Conservation (phyloP, 2,888 invertebrate genomes). For the Choreutis nemorana region DNA sequence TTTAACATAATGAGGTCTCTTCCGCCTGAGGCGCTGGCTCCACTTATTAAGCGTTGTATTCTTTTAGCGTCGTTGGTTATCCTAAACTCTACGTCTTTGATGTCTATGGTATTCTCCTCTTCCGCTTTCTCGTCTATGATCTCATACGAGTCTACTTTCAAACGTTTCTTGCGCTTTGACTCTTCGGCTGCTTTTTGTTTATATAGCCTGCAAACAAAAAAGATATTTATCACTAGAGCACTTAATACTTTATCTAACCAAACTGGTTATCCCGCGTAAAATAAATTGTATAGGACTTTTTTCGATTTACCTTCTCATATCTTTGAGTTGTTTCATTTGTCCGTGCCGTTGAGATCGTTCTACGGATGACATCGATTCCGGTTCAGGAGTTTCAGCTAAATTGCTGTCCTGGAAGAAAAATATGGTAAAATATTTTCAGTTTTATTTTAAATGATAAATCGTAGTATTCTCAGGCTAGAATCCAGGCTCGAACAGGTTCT, state of each 20-base stretch:
- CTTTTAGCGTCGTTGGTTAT: constrained; percentile 78
- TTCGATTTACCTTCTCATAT: constrained; percentile 73
- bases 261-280: neutral
- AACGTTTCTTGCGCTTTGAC: constrained; percentile 74
- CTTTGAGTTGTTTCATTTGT: constrained; percentile 85
- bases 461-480: too few relatives aligned
- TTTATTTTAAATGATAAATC: too few relatives aligned
- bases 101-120: constrained; percentile 69
- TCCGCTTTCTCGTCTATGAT: constrained; percentile 69
- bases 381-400: constrained; percentile 56
- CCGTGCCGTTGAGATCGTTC: constrained; percentile 87
- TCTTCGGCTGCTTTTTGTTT: constrained; percentile 70
- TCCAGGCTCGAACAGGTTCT: too few relatives aligned
- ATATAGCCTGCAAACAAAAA: constrained; percentile 58
- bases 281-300: neutral
- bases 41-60: constrained; percentile 66
- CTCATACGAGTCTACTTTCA: constrained; percentile 76
- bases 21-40: constrained; percentile 41
- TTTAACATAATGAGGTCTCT: constrained; percentile 44
- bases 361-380: constrained; percentile 68
- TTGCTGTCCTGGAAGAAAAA: constrained; percentile 71
- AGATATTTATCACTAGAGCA: neutral
- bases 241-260: neutral
- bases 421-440: too few relatives aligned
- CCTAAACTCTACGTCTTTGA: constrained; percentile 87